A percentile compares a stretch with the other conserved stretches of the same genome.
Conservation (phyloP, 2,797 vertebrate species). For the Microctenopoma lineatum region DNA sequence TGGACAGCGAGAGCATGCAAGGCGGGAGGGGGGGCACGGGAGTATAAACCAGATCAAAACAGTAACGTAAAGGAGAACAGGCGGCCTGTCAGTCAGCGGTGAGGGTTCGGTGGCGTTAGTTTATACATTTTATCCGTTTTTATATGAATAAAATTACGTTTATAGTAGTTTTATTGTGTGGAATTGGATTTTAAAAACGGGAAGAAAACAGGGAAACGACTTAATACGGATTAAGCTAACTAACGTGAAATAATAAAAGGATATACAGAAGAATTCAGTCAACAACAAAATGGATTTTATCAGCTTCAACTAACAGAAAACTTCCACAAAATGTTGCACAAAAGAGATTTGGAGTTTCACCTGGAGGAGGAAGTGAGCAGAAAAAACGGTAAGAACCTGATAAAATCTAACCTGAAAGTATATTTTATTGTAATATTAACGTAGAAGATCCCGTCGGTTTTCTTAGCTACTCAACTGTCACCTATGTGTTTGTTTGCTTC, state of each 20-base stretch:
- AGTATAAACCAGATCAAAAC: conserved; percentile 60
- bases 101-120: no score
- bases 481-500: no score
- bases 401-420: no score
- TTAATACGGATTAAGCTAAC: not conserved
- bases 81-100: no score
- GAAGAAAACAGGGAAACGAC: not conserved
- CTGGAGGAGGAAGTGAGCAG: conserved; percentile 55
- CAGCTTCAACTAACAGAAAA: not conserved
- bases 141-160: not conserved
- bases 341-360: conserved; percentile 45
- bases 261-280: not conserved
- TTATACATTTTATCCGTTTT: no score
- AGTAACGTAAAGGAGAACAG: not conserved
- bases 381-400: conserved; percentile 64
- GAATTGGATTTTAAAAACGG: not conserved
- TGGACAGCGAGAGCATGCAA: conserved; percentile 14
- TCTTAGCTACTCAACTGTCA: no score
- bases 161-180: accelerated
- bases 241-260: not conserved
- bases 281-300: conserved; percentile 18
- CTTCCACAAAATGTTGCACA: conserved; percentile 46
- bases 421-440: no score
- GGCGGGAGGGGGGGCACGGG: conserved; percentile 38
- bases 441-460: no score